phyloP scores from a whole-genome alignment of 2,797 vertebrate genomes.

The Hemitrygon akajei region DNA sequence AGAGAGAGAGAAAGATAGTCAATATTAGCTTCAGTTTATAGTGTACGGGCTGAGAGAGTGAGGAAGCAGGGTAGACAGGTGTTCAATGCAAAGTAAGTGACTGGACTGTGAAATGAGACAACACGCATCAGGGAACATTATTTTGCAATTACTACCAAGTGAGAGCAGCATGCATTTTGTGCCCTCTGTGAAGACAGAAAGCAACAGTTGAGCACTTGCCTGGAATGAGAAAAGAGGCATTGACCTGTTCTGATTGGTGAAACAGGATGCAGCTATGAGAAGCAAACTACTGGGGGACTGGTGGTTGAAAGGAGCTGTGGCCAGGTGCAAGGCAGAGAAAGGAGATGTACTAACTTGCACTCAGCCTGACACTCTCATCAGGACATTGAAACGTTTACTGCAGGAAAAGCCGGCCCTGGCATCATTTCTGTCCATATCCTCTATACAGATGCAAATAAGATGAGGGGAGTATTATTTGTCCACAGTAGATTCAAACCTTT shows the following conservation, averaged over 20 bases:
- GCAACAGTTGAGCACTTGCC: neutral
- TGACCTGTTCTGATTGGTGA: neutral
- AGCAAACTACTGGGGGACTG: neutral
- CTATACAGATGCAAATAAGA: neutral
- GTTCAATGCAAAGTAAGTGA: neutral
- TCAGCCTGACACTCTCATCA: neutral
- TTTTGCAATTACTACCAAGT: neutral
- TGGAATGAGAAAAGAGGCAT: neutral
- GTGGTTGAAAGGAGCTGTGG: neutral
- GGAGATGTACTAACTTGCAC: neutral
- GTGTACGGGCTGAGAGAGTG: neutral
- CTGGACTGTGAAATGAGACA: slow-evolving; percentile 14
- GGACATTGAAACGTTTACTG: neutral
- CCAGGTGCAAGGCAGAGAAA: too few relatives aligned
- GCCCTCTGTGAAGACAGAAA: neutral
- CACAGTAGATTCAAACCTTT: neutral
- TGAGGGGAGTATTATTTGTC: neutral
- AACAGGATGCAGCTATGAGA: neutral
- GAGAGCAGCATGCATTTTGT: neutral
- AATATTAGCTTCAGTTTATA: neutral
- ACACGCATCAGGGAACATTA: neutral
- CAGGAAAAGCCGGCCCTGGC: neutral
- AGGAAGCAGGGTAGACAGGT: neutral
- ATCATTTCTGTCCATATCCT: neutral
- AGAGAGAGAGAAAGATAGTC: neutral